Percentiles rank a stretch among this genome's conserved stretches.
Evolutionary conservation across 1,140 invertebrate genomes (phyloP).

Genomic region (Zaprionus vittiger): DNA sequence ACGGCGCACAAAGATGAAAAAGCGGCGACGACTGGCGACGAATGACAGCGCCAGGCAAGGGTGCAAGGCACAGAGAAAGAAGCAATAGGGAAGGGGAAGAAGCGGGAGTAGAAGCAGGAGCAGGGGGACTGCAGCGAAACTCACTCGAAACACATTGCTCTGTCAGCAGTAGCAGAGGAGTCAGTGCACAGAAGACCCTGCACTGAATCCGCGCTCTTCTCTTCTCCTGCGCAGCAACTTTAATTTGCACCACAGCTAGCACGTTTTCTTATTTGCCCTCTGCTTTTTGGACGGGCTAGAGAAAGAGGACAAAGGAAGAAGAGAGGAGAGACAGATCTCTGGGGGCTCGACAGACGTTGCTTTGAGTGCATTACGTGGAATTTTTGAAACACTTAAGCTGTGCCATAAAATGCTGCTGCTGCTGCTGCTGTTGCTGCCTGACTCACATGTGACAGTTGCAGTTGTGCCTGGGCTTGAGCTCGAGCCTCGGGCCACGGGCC

Average conservation of each 20-base stretch:
- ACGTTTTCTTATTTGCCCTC: conserved; percentile 80
- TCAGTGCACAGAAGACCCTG: conserved; percentile 23
- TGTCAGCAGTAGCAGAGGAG: conserved; percentile 69
- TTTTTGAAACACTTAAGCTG: conserved; percentile 83
- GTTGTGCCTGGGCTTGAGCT: conserved; percentile 53
- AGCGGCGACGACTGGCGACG: conserved; percentile 60
- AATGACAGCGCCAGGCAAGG: conserved; percentile 28
- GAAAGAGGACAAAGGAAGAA: background rate
- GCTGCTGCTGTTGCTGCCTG: conserved; percentile 41
- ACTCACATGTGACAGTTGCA: conserved; percentile 81
- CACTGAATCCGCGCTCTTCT: conserved; percentile 31
- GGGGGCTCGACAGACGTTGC: conserved; percentile 67
- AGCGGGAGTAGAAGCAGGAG: background rate
- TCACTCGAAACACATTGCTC: conserved; percentile 71
- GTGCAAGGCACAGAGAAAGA: background rate
- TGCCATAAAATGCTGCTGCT: conserved; percentile 78
- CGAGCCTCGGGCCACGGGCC: conserved; percentile 23
- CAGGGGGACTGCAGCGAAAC: conserved; percentile 27
- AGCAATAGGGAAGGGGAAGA: background rate
- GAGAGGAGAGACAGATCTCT: conserved; percentile 15
- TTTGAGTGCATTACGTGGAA: conserved; percentile 83
- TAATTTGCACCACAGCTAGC: conserved; percentile 75
- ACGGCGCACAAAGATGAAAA: conserved; percentile 73
- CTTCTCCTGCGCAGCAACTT: conserved; percentile 47
- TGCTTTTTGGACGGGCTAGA: conserved; percentile 33